Evolutionary conservation across 2,797 vertebrate genomes (phyloP), one percentile per base, ranked within the genome.

Genomic region (Podarcis siculus): DNA sequence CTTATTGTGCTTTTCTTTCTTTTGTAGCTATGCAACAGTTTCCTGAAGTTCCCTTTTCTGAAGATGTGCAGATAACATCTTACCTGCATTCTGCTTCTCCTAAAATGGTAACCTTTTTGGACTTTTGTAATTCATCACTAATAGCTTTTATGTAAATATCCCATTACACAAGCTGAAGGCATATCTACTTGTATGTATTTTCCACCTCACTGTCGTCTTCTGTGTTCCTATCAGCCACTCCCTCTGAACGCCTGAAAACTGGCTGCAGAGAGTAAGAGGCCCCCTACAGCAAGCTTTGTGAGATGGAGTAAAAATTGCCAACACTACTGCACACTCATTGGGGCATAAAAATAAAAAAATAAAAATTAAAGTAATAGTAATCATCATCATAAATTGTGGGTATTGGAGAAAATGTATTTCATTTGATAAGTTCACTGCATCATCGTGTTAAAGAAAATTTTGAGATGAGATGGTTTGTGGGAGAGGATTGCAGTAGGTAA

Each of bases 11-110:
- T 94, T 95, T 95, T 94, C 89, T 87, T 45, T 95, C 66, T 90
- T 78, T 95, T 94, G 69, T 94, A 97, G 97, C 85, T 86, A 9
- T 78, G 86, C 90, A 91, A 87, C 79, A 81, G 23, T 67, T 93
- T 88, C 86, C 86, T 77, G 89, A 89, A 91, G 72, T 80, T 58
- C 80, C 82, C 90, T 91, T 88, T 92, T 92, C 91, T 78, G 93
- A 89, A 92, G 89, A 88, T 89, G 15, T 82, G 79, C 88, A 85
- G 87, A 91, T 86, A 88, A 71, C 87, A 89, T 37, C 71, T 86
- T 76, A 37, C 90, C 87, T 86, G 55, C 91, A 90, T 83, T 91
- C 91, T 90, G 92, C 87, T 90, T 93, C 94, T 91, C 80, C 92
- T 91, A 92, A 87, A 86, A 79, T 94, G 93, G 96, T 90, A 95